Conservation (phyloP, 2,888 invertebrate species). For the Cantharis flavilabris region DNA sequence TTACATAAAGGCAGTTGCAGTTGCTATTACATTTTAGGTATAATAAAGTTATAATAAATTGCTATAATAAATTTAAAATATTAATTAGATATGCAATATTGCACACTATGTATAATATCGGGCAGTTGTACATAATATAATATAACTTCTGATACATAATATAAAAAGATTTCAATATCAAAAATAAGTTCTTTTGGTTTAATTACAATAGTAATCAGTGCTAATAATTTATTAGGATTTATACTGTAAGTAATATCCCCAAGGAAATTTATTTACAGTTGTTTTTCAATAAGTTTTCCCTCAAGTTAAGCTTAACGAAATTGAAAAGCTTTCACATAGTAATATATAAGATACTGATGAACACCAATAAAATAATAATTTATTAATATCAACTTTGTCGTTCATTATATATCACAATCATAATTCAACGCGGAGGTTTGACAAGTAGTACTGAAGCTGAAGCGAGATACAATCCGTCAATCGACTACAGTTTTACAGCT, state of each 20-base stretch:
- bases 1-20: neutral
- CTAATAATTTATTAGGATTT: neutral
- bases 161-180: neutral
- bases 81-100: neutral
- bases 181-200: neutral
- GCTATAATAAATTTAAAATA: neutral
- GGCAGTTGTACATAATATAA: neutral
- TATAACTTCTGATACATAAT: neutral
- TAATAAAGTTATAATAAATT: neutral
- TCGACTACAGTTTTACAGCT: neutral
- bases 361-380: neutral
- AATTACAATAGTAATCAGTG: neutral
- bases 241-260: neutral
- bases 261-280: neutral
- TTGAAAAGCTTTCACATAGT: too few relatives aligned
- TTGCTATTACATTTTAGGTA: neutral
- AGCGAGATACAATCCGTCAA: neutral
- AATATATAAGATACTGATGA: too few relatives aligned
- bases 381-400: neutral
- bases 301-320: neutral
- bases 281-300: neutral
- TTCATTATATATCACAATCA: neutral
- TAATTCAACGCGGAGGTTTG: neutral
- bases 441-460: neutral
- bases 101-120: neutral